Evolutionary conservation across 2,888 invertebrate species (phyloP).

Genomic region (Limnephilus rhombicus): DNA sequence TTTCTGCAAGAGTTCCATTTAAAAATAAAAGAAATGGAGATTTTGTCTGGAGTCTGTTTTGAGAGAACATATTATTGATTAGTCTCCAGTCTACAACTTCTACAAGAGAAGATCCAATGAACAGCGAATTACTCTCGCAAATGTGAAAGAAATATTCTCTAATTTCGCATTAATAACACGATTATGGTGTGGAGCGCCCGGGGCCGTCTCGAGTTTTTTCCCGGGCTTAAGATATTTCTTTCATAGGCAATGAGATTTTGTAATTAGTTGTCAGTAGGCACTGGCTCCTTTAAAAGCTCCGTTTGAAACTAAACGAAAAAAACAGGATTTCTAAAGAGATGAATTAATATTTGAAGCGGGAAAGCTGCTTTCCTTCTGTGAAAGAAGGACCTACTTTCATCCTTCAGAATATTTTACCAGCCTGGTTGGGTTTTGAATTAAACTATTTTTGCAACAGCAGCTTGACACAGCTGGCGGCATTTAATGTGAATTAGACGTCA

Average conservation of each 20-base stretch:
- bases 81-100: neutral
- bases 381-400: neutral
- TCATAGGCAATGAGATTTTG: neutral
- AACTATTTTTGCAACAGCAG: neutral
- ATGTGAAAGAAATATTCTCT: neutral
- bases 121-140: neutral
- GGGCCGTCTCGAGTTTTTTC: neutral
- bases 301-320: neutral
- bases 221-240: neutral
- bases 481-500: neutral
- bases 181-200: neutral
- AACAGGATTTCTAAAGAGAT: neutral
- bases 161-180: neutral
- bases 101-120: neutral
- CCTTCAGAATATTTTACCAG: neutral
- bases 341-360: neutral
- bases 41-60: neutral
- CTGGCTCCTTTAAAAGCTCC: neutral
- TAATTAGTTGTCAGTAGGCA: neutral
- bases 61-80: neutral
- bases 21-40: neutral
- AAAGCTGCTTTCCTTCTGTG: neutral
- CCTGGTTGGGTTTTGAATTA: neutral
- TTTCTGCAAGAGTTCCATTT: too few species aligned
- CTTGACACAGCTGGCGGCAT: neutral